Conservation (phyloP, 2,888 invertebrate species). For the Nephrocerus scutellatus region DNA sequence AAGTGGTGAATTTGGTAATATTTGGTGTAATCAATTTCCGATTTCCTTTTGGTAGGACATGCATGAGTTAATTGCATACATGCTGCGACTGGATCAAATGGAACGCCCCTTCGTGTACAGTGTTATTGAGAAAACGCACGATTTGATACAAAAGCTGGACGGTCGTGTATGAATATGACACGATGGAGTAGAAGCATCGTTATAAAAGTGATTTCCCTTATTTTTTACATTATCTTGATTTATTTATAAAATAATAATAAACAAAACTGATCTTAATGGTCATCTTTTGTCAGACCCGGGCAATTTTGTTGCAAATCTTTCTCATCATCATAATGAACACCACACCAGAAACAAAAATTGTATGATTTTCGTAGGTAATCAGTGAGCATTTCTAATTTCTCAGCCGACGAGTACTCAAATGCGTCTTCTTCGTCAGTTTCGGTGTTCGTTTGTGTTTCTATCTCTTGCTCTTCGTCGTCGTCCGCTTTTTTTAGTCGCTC, state of each 20-base stretch:
- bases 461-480: conserved; percentile 31
- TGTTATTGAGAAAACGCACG: conserved; percentile 58
- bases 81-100: conserved; percentile 67
- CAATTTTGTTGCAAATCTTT: conserved; percentile 58
- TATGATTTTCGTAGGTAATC: conserved; percentile 63
- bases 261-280: conserved; percentile 48
- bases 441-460: conserved; percentile 37
- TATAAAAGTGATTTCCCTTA: conserved; percentile 11
- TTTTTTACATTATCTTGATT: conserved; percentile 15
- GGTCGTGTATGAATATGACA: conserved; percentile 55
- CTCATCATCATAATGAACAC: conserved; percentile 57
- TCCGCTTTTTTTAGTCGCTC: conserved; percentile 25
- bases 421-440: conserved; percentile 36
- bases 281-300: conserved; percentile 58
- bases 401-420: conserved; percentile 38
- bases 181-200: conserved; percentile 2
- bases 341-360: conserved; percentile 76
- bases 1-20: conserved; percentile 2
- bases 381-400: conserved; percentile 57
- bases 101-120: conserved; percentile 71
- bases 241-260: conserved; percentile 15
- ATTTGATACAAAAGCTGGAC: conserved; percentile 54
- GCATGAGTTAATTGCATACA: conserved; percentile 60
- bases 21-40: conserved; percentile 3
- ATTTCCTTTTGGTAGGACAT: conserved; percentile 52